phyloP scores from a whole-genome alignment of 2,113 vertebrate genomes.

The Centropus unirufus region DNA sequence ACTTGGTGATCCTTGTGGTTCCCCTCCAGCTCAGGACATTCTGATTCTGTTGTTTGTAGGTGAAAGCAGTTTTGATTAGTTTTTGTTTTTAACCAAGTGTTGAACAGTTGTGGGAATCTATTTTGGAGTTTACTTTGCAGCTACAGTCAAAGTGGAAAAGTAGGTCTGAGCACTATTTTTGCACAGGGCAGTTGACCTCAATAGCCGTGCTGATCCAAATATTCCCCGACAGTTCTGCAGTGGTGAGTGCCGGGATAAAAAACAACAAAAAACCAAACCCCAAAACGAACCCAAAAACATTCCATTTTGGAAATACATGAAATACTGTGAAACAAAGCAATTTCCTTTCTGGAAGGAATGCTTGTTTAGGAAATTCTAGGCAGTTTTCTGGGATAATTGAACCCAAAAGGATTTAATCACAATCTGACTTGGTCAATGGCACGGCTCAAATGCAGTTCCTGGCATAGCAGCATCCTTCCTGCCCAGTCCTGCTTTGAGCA shows the following conservation, averaged over 20 bases:
- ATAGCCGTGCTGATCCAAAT: background rate
- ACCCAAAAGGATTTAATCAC: background rate
- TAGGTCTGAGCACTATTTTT: background rate
- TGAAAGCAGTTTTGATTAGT: background rate
- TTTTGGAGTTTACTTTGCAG: background rate
- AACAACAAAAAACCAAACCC: background rate
- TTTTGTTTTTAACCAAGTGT: background rate
- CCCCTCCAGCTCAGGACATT: too few relatives aligned
- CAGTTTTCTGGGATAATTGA: background rate
- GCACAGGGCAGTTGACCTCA: background rate
- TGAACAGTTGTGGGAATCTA: background rate
- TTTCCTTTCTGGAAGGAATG: background rate
- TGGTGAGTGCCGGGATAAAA: background rate
- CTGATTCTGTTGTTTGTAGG: background rate
- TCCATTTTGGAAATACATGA: background rate
- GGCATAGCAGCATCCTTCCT: background rate
- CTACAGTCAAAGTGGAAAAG: background rate
- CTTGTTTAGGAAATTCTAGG: background rate
- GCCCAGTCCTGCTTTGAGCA: background rate
- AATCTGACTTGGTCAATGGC: background rate
- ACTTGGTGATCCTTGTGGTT: too few relatives aligned
- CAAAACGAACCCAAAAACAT: too few relatives aligned
- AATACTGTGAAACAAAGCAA: background rate
- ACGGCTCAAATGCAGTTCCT: background rate
- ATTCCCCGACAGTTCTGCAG: background rate